These are phyloP conservation scores for Hyperoplus immaculatus DNA, from an alignment of 2,797 vertebrate genomes.

Conservation along the genomic window DNA sequence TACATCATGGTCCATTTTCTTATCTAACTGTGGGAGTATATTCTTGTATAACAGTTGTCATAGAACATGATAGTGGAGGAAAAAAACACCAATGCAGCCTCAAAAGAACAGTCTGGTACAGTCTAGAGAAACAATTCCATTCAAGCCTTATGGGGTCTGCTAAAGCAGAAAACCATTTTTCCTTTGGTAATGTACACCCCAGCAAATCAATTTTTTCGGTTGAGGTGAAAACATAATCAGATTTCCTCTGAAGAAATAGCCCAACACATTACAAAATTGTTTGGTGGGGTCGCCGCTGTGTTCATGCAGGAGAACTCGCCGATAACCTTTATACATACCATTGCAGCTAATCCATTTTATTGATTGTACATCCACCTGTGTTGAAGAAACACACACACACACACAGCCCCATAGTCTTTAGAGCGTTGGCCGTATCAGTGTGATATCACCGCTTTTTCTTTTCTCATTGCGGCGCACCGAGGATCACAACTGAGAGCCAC, in stretches of 20 bases:
- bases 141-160: slow-evolving; percentile 25
- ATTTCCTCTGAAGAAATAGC: slow-evolving; percentile 76
- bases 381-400: slow-evolving; percentile 46
- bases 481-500: slow-evolving; percentile 64
- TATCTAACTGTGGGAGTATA: no score
- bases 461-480: slow-evolving; percentile 57
- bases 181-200: slow-evolving; percentile 69
- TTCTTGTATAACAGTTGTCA: not conserved
- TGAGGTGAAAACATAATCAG: slow-evolving; percentile 73
- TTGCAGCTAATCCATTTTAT: slow-evolving; percentile 86
- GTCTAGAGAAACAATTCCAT: slow-evolving; percentile 50
- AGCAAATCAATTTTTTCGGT: slow-evolving; percentile 75
- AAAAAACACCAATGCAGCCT: slow-evolving; percentile 48
- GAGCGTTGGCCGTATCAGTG: slow-evolving; percentile 69
- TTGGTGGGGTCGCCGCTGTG: slow-evolving; percentile 73
- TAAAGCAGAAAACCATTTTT: slow-evolving; percentile 49
- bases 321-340: slow-evolving; percentile 86
- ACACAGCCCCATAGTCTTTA: slow-evolving; percentile 70
- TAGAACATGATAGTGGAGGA: slow-evolving; percentile 41
- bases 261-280: slow-evolving; percentile 79
- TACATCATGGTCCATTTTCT: no score
- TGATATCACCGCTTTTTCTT: slow-evolving; percentile 73
- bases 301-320: slow-evolving; percentile 65
- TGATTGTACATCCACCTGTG: slow-evolving; percentile 82
- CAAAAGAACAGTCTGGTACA: slow-evolving; percentile 37